Evolutionary conservation across 1,140 invertebrate species (phyloP).

Genomic region (Andrena cerasifolii): DNA sequence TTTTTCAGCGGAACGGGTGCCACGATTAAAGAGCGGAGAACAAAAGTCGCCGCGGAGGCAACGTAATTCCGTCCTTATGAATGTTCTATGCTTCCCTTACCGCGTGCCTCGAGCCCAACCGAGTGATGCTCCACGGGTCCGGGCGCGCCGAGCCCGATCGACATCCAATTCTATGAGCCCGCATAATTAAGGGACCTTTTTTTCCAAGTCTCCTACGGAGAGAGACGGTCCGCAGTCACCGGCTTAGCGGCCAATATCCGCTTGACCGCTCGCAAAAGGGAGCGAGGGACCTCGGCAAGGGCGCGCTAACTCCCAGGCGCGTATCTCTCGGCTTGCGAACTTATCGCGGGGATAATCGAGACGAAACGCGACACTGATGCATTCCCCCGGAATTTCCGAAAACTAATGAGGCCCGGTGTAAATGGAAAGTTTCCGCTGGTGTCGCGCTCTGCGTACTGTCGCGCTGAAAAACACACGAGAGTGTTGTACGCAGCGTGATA

Average conservation of each 20-base stretch:
- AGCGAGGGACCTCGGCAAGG: too few relatives aligned
- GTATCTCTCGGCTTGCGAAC: too few relatives aligned
- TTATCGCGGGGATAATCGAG: too few relatives aligned
- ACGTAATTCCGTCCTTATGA: conserved; percentile 53
- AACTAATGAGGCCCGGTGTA: too few relatives aligned
- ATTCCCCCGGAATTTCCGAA: too few relatives aligned
- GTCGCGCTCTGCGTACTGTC: too few relatives aligned
- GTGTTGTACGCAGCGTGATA: too few relatives aligned
- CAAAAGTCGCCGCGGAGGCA: conserved; percentile 40
- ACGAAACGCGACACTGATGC: too few relatives aligned
- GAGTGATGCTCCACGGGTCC: conserved; percentile 13
- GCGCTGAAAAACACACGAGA: too few relatives aligned
- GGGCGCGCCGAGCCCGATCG: conserved; percentile 1
- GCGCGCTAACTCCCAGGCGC: too few relatives aligned
- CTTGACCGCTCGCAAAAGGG: neutral
- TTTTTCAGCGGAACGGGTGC: conserved; percentile 41
- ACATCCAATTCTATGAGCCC: conserved; percentile 41
- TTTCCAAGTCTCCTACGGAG: conserved; percentile 34
- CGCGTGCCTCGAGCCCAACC: conserved; percentile 25
- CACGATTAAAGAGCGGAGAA: conserved; percentile 54
- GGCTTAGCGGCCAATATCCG: conserved; percentile 11
- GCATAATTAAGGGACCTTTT: conserved; percentile 31
- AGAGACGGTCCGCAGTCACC: neutral
- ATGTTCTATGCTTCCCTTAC: conserved; percentile 48
- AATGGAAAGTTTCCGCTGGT: too few relatives aligned